Evolutionary conservation across 2,888 invertebrate species (phyloP).

Genomic region (Calliphora vomitoria): DNA sequence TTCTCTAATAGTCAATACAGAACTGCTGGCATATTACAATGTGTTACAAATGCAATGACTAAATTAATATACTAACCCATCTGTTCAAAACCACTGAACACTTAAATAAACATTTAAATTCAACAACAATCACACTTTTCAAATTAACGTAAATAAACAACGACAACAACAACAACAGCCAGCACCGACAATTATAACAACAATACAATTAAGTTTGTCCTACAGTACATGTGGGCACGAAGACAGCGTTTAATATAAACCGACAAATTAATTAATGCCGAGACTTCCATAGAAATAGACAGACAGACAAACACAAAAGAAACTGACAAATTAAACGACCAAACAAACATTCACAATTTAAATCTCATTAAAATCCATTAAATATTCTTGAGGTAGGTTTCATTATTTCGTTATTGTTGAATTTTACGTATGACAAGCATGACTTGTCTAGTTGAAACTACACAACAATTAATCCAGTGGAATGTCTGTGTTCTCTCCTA

Average conservation of each 20-base stretch:
- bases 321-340: not conserved
- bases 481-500: not conserved
- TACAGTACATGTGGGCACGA: not conserved
- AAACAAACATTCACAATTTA: not conserved
- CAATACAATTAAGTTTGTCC: not conserved
- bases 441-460: not conserved
- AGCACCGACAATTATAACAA: not conserved
- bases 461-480: not conserved
- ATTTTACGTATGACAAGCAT: not conserved
- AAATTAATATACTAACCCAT: not conserved
- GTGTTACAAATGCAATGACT: not conserved
- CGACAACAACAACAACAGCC: not conserved
- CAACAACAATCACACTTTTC: not conserved
- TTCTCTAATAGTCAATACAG: no score
- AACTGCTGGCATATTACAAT: no score
- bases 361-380: not conserved
- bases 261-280: slow-evolving; percentile 5
- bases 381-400: slow-evolving; percentile 47
- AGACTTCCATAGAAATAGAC: not conserved
- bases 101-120: slow-evolving; percentile 6
- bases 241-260: not conserved
- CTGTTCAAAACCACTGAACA: not conserved
- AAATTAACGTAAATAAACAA: not conserved
- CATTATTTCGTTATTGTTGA: not conserved
- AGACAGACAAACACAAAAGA: not conserved